Percentiles rank a stretch among this genome's conserved stretches.
phyloP scores from a whole-genome alignment of 2,888 invertebrate genomes.

The Pachycephus smyrnensis region DNA sequence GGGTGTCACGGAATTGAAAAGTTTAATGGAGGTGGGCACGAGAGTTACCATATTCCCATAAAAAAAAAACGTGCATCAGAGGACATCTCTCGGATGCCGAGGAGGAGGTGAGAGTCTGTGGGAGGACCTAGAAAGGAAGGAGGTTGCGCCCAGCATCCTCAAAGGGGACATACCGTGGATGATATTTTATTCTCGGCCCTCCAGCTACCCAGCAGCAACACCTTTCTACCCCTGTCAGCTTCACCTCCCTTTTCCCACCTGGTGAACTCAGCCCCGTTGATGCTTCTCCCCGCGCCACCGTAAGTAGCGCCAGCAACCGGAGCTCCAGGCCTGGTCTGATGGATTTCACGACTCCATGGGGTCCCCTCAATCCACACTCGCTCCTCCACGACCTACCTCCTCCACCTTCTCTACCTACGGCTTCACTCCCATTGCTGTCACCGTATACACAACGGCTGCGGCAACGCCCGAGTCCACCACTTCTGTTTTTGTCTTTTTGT shows the following conservation, averaged over 20 bases:
- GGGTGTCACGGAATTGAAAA: background rate
- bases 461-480: background rate
- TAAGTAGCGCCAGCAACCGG: constrained; percentile 57
- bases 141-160: constrained; percentile 45
- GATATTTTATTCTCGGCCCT: constrained; percentile 58
- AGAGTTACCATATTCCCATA: background rate
- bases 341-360: constrained; percentile 63
- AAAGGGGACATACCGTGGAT: constrained; percentile 57
- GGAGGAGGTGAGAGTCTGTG: background rate
- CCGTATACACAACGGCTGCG: background rate
- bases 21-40: background rate
- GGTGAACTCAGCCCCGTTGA: constrained; percentile 48
- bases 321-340: constrained; percentile 56
- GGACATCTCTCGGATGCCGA: background rate
- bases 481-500: background rate
- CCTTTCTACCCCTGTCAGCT: constrained; percentile 5
- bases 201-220: constrained; percentile 24
- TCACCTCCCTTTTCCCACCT: constrained; percentile 22
- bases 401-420: background rate
- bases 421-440: background rate
- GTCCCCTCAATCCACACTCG: constrained; percentile 60
- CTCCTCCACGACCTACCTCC: constrained; percentile 37
- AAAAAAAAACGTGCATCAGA: background rate
- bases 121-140: constrained; percentile 18
- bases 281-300: constrained; percentile 48